Evolutionary conservation across 1,140 invertebrate species (phyloP).

Genomic region (Magallana gigas): DNA sequence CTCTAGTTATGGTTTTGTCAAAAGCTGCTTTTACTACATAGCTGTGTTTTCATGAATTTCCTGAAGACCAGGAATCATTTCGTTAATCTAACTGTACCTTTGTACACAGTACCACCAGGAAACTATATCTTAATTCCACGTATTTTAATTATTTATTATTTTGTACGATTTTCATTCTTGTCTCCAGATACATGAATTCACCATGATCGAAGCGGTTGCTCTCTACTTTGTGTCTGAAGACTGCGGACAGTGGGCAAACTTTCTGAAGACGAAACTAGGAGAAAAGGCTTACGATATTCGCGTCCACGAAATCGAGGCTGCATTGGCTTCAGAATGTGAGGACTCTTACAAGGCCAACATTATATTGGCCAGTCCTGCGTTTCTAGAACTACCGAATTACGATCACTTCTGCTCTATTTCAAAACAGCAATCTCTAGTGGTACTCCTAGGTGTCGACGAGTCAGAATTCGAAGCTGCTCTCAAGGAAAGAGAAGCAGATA

Average conservation of each 20-base stretch:
- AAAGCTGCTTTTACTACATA: neutral
- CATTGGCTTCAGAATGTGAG: neutral
- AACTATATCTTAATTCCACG: neutral
- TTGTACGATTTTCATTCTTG: slow-evolving; percentile 18
- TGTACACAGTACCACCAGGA: slow-evolving; percentile 1
- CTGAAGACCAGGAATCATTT: slow-evolving; percentile 22
- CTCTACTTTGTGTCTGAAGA: slow-evolving; percentile 17
- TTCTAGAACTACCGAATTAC: neutral
- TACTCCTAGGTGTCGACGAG: slow-evolving; percentile 9
- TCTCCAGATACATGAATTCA: slow-evolving; percentile 4
- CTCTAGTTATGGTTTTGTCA: neutral
- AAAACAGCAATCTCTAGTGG: neutral
- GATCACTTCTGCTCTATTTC: neutral
- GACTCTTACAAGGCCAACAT: slow-evolving; percentile 14
- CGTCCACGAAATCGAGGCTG: neutral
- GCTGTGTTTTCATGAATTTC: neutral
- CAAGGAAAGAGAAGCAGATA: neutral
- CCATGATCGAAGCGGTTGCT: slow-evolving; percentile 14
- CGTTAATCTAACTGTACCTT: neutral
- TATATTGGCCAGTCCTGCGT: slow-evolving; percentile 23
- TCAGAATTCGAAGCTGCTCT: neutral
- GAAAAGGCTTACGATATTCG: slow-evolving; percentile 27
- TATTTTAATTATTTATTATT: neutral
- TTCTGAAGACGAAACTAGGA: slow-evolving; percentile 39
- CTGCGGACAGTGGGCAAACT: slow-evolving; percentile 25